Percentiles rank a stretch among this genome's conserved stretches.
Evolutionary conservation across 2,113 vertebrate species (phyloP).

Genomic region (Lycocorax pyrrhopterus): DNA sequence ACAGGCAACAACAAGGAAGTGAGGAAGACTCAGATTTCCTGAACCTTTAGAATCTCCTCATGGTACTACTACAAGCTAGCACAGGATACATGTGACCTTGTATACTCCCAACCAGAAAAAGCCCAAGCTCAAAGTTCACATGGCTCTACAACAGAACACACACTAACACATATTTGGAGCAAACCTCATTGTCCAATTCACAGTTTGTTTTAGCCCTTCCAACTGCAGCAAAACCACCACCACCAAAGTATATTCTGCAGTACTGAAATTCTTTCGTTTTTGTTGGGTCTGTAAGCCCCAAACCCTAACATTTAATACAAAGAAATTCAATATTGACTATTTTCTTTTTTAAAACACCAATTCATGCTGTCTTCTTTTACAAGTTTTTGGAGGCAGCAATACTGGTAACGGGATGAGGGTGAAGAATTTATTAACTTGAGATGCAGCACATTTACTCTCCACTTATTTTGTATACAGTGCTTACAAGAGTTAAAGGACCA

Average conservation of each 20-base stretch:
- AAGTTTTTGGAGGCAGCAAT: background rate
- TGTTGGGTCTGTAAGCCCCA: background rate
- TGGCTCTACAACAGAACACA: background rate
- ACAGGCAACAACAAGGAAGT: background rate
- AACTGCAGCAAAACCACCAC: background rate
- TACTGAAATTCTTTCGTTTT: background rate
- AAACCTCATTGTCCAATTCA: background rate
- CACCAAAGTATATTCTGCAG: background rate
- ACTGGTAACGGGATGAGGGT: background rate
- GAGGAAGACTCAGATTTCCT: background rate
- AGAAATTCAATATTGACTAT: background rate
- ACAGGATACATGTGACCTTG: background rate
- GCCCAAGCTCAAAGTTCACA: background rate
- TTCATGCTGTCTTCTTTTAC: background rate
- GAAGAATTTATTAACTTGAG: background rate
- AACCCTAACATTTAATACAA: background rate
- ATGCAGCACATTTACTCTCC: background rate
- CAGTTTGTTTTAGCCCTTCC: background rate
- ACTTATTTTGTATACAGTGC: background rate
- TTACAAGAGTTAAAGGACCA: background rate
- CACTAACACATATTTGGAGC: background rate
- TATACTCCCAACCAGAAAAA: background rate
- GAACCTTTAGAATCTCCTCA: background rate
- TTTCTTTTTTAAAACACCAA: background rate
- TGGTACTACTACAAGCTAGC: background rate